phyloP scores from a whole-genome alignment of 2,888 invertebrate species.

The Embidobia sp. region DNA sequence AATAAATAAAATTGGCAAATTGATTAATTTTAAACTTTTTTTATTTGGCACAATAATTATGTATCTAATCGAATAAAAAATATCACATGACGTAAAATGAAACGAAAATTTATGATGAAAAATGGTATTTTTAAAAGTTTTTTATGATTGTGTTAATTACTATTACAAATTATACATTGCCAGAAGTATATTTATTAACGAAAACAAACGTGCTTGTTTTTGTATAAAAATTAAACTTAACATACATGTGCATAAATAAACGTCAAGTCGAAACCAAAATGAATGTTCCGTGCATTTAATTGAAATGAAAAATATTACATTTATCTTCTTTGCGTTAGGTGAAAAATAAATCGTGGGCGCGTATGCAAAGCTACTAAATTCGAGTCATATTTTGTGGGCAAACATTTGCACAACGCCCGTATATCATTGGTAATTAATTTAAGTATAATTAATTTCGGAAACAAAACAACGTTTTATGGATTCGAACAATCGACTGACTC shows the following conservation, averaged over 20 bases:
- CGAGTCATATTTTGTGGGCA: slow-evolving; percentile 11
- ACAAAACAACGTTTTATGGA: slow-evolving; percentile 23
- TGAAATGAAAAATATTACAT: slow-evolving; percentile 17
- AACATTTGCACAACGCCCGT: slow-evolving; percentile 18
- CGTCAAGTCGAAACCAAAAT: not conserved
- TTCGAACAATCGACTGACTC: slow-evolving; percentile 13
- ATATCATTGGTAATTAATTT: slow-evolving; percentile 33
- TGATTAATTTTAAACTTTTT: too few relatives aligned
- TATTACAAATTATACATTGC: slow-evolving; percentile 20
- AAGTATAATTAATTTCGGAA: slow-evolving; percentile 26
- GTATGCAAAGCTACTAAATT: slow-evolving; percentile 1
- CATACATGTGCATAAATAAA: slow-evolving; percentile 1
- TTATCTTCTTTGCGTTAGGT: slow-evolving; percentile 5
- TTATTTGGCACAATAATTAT: too few relatives aligned
- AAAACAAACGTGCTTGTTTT: too few relatives aligned
- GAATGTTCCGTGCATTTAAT: not conserved
- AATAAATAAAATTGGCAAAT: too few relatives aligned
- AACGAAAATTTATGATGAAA: too few relatives aligned
- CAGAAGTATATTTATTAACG: slow-evolving; percentile 9
- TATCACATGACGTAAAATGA: too few relatives aligned
- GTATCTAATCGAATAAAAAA: too few relatives aligned
- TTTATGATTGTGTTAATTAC: slow-evolving; percentile 9
- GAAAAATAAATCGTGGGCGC: slow-evolving; percentile 8
- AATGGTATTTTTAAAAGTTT: too few relatives aligned
- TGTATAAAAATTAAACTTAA: not conserved